Conservation (phyloP, 2,888 invertebrate genomes). For the Caenorhabditis uteleia region DNA sequence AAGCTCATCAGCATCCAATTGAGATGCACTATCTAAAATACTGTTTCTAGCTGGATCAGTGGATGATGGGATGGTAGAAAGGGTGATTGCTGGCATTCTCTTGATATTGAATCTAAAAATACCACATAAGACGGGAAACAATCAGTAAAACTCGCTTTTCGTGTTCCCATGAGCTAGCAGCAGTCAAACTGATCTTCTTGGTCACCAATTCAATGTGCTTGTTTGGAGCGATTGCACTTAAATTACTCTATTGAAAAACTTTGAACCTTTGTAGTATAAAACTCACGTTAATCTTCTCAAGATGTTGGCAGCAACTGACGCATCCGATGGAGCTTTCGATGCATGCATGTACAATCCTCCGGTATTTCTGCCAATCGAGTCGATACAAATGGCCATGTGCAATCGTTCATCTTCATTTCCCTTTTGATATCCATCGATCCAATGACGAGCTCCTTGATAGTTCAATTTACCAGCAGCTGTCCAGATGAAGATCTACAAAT, state of each 20-base stretch:
- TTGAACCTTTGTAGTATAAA: not conserved
- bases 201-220: constrained; percentile 73
- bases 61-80: constrained; percentile 78
- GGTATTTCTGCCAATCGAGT: constrained; percentile 68
- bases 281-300: constrained; percentile 47
- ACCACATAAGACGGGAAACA: not conserved
- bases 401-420: constrained; percentile 54
- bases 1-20: constrained; percentile 62
- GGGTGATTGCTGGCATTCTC: constrained; percentile 86
- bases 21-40: constrained; percentile 70
- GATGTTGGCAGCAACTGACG: constrained; percentile 75
- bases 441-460: constrained; percentile 92
- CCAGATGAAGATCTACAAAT: constrained; percentile 78
- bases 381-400: constrained; percentile 62
- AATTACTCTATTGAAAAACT: not conserved
- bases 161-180: constrained; percentile 82
- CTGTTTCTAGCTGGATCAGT: constrained; percentile 70
- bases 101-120: constrained; percentile 82
- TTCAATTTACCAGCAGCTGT: constrained; percentile 90
- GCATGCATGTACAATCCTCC: constrained; percentile 85
- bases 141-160: constrained; percentile 74
- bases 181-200: constrained; percentile 92
- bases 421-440: constrained; percentile 91
- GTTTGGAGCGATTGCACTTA: constrained; percentile 36
- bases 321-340: constrained; percentile 89